phyloP scores from a whole-genome alignment of 2,888 invertebrate species.

The Acleris laterana region DNA sequence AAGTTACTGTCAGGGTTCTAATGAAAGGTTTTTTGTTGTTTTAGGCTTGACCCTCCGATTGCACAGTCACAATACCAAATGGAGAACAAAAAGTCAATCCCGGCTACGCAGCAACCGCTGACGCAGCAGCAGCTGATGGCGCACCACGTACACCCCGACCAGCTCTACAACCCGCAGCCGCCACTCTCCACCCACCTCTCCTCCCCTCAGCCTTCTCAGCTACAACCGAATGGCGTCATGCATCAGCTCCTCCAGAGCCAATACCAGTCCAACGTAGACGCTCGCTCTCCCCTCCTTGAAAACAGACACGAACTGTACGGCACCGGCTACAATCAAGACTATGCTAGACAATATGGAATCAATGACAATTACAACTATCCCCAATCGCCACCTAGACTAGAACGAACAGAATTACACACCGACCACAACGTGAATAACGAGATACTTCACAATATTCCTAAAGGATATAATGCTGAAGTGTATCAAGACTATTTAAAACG shows the following conservation, averaged over 20 bases:
- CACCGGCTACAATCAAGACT: slow-evolving; percentile 81
- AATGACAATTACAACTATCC: slow-evolving; percentile 83
- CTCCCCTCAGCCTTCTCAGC: slow-evolving; percentile 70
- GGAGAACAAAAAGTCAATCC: slow-evolving; percentile 86
- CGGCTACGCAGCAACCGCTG: slow-evolving; percentile 84
- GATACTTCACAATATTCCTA: slow-evolving; percentile 73
- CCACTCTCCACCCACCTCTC: slow-evolving; percentile 68
- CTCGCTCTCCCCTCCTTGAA: slow-evolving; percentile 79
- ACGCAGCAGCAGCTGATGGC: slow-evolving; percentile 77
- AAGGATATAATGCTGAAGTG: slow-evolving; percentile 85
- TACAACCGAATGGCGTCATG: slow-evolving; percentile 83
- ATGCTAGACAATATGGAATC: slow-evolving; percentile 81
- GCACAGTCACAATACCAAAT: slow-evolving; percentile 85
- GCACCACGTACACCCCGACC: slow-evolving; percentile 79
- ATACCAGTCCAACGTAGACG: slow-evolving; percentile 77
- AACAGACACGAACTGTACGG: slow-evolving; percentile 85
- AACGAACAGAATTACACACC: slow-evolving; percentile 72
- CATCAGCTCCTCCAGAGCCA: slow-evolving; percentile 80
- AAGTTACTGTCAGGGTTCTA: neutral
- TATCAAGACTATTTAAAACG: slow-evolving; percentile 83
- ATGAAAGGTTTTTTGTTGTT: slow-evolving; percentile 55
- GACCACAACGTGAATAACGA: slow-evolving; percentile 79
- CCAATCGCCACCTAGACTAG: slow-evolving; percentile 76
- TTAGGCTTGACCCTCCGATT: slow-evolving; percentile 89
- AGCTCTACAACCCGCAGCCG: slow-evolving; percentile 77